A percentile compares a stretch with the other conserved stretches of the same genome.
phyloP scores from a whole-genome alignment of 2,113 vertebrate genomes.

The Lagenorhynchus albirostris region DNA sequence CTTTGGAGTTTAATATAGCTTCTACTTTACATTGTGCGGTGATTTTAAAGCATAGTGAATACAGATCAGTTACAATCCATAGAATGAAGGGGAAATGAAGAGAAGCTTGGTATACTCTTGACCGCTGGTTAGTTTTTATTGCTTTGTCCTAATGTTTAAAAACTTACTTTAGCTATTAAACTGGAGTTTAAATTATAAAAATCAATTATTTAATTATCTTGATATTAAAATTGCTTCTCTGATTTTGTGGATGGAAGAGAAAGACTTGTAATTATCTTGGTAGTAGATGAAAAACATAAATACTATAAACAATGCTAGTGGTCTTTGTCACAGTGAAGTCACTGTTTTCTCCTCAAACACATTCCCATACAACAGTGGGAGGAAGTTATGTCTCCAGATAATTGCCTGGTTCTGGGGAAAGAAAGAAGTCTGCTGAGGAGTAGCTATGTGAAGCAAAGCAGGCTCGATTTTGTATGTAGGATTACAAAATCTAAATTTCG shows the following conservation, averaged over 20 bases:
- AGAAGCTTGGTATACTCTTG: not conserved
- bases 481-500: not conserved
- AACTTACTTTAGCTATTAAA: not conserved
- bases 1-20: constrained; percentile 37
- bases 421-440: not conserved
- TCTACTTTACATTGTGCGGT: not conserved
- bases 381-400: not conserved
- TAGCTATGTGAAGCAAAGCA: not conserved
- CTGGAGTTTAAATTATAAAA: constrained; percentile 14
- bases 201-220: constrained; percentile 26
- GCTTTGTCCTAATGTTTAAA: not conserved
- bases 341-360: not conserved
- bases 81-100: not conserved
- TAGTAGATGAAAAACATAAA: not conserved
- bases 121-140: constrained; percentile 26
- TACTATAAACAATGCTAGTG: not conserved
- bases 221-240: not conserved
- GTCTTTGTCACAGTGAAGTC: not conserved
- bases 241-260: not conserved
- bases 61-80: not conserved
- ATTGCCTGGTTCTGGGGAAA: not conserved
- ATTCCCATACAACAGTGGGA: not conserved
- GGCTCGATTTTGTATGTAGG: not conserved
- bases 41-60: not conserved
- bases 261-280: not conserved